Base-by-base conservation (phyloP, 2,797 vertebrate genomes). In the Phalanger gymnotis region DNA sequence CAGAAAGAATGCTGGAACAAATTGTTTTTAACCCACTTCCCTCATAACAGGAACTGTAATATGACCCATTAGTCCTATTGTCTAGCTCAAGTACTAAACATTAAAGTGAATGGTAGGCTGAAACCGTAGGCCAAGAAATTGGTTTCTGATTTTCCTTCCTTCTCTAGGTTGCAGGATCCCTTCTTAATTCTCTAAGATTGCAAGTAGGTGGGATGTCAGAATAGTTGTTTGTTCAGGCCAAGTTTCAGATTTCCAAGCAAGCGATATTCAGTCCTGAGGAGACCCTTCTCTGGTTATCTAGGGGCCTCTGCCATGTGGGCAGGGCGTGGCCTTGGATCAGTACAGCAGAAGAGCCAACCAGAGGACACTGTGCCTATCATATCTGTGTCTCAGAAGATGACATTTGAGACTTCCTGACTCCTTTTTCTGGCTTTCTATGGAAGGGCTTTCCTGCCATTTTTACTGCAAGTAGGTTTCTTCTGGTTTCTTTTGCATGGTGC, bases 401-500 rank as follows among this genome's bases (percentile, higher is more conserved):
- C 40, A 81, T 27, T 47, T 90, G 91, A 54, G 54, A 34, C 92
- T 90, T 94, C 9, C 91, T 56, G 55, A 53, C 81, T 27, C 90
- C 52, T 54, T 40, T 81, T 51, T 95, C 61, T 55, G 92, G 40
- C 22, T 47, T 81, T 47, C 2, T 81, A 51, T 87, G 73, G 40
- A 87, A 87, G 40, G 27, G 27, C 40, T 87, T 27, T 10, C 73
- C 9, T 87, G 19, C 11, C 66, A 40, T 73, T 87, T 87, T n/a
- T 27, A 4, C 27, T 87, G 40, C 40, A 47, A 47, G 51, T 6
- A 27, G 89, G 47, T 30, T 61, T 53, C 34, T 3, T 13, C 53
- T 53, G 40, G n/a, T 97, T 96, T 90, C 90, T 40, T 31, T 94
- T 93, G n/a, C n/a, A 73, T 40, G 22, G 66, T 73, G 19, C 7